Conservation (phyloP, 2,888 invertebrate genomes). For the Cephus spinipes region DNA sequence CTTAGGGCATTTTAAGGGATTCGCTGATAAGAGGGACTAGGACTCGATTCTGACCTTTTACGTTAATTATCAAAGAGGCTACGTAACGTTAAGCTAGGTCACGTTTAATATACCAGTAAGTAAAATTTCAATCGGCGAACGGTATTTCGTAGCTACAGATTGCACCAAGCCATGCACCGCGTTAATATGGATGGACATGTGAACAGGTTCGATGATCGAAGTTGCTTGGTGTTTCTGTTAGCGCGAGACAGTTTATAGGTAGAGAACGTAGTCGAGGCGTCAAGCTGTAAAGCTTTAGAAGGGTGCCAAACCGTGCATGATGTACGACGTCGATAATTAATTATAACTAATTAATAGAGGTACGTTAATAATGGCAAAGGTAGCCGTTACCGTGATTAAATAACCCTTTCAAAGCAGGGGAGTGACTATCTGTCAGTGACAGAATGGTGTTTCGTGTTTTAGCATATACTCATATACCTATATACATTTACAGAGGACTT, state of each 20-base stretch:
- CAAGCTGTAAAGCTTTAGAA: not conserved
- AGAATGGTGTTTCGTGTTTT: not conserved
- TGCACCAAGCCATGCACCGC: not conserved
- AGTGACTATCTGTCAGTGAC: not conserved
- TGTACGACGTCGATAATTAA: conserved; percentile 27
- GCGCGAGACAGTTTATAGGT: not conserved
- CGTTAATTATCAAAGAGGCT: not conserved
- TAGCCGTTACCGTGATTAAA: not conserved
- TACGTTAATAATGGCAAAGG: conserved; percentile 12
- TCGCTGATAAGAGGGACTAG: not conserved
- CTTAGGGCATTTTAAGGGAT: not conserved
- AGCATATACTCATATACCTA: not conserved
- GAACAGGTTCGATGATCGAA: not conserved
- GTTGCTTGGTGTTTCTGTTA: not conserved
- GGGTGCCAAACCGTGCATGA: conserved; percentile 1
- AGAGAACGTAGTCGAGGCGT: not conserved
- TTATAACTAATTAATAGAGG: conserved; percentile 23
- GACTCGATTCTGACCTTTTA: not conserved
- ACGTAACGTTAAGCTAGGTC: not conserved
- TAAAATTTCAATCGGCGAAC: not conserved
- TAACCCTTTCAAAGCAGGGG: not conserved
- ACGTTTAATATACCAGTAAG: not conserved
- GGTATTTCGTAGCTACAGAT: not conserved
- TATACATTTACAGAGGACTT: not conserved
- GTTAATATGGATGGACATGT: not conserved